phyloP scores from a whole-genome alignment of 2,113 vertebrate genomes.

The Indri indri region DNA sequence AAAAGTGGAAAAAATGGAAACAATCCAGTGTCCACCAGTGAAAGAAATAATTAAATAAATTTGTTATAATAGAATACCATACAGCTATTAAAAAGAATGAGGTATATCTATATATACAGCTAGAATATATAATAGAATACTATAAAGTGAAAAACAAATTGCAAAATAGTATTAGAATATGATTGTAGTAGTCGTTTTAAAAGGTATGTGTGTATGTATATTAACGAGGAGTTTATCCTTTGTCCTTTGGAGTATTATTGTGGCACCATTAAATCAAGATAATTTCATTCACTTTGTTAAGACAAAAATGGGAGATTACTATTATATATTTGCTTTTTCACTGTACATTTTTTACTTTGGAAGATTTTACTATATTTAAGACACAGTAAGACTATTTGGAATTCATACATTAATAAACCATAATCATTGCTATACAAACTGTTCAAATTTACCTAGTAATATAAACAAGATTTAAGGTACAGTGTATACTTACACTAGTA shows the following conservation, averaged over 20 bases:
- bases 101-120: too few species aligned
- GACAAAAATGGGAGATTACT: neutral
- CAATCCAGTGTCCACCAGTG: neutral
- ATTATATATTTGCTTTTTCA: neutral
- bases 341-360: neutral
- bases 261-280: neutral
- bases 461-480: slow-evolving; percentile 21
- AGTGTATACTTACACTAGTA: neutral
- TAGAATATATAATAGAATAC: too few species aligned
- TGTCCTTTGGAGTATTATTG: neutral
- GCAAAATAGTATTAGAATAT: neutral
- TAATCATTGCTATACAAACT: slow-evolving; percentile 20
- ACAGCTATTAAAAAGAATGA: neutral
- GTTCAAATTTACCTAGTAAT: slow-evolving; percentile 33
- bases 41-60: slow-evolving; percentile 18
- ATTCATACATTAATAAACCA: neutral
- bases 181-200: neutral
- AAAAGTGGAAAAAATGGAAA: neutral
- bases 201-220: neutral
- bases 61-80: neutral
- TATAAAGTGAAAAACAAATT: neutral
- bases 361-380: neutral
- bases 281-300: neutral
- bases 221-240: neutral
- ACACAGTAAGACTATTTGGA: neutral